A percentile compares a stretch with the other conserved stretches of the same genome.
These are phyloP conservation scores for Nowickia ferox DNA, from an alignment of 2,888 invertebrate species.

Conservation along the genomic window DNA sequence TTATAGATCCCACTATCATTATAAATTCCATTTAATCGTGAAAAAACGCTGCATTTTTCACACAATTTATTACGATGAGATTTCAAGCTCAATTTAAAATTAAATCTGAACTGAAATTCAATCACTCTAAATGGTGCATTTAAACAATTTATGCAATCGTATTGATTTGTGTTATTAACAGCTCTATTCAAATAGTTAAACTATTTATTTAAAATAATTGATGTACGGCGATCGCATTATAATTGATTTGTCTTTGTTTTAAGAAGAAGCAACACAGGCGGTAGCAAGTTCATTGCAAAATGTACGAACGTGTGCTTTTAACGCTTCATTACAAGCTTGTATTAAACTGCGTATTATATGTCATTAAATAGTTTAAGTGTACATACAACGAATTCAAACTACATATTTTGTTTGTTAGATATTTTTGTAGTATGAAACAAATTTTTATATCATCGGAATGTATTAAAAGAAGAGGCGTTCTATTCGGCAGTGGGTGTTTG, in stretches of 20 bases:
- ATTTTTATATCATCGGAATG: background rate
- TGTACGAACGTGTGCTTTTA: constrained; percentile 26
- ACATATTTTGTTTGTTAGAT: constrained; percentile 22
- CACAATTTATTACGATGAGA: background rate
- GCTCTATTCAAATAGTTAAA: constrained; percentile 39
- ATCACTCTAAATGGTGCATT: constrained; percentile 1
- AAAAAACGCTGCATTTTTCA: background rate
- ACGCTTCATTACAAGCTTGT: constrained; percentile 35
- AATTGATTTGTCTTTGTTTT: constrained; percentile 28
- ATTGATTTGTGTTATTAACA: constrained; percentile 48
- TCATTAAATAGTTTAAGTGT: constrained; percentile 37
- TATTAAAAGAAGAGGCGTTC: constrained; percentile 45
- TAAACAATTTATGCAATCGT: constrained; percentile 1
- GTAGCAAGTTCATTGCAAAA: constrained; percentile 32
- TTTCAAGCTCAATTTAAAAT: background rate
- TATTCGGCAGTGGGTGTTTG: constrained; percentile 49
- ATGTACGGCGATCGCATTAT: constrained; percentile 46
- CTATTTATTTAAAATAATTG: constrained; percentile 40
- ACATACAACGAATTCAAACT: constrained; percentile 23
- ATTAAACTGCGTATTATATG: constrained; percentile 18
- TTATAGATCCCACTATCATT: background rate
- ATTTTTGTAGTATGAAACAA: constrained; percentile 10
- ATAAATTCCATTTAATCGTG: background rate
- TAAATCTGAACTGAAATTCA: background rate
- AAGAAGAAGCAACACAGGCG: background rate